Evolutionary conservation across 2,797 vertebrate species (phyloP), one percentile per base, ranked within the genome.

Genomic region (Bufotes viridis): DNA sequence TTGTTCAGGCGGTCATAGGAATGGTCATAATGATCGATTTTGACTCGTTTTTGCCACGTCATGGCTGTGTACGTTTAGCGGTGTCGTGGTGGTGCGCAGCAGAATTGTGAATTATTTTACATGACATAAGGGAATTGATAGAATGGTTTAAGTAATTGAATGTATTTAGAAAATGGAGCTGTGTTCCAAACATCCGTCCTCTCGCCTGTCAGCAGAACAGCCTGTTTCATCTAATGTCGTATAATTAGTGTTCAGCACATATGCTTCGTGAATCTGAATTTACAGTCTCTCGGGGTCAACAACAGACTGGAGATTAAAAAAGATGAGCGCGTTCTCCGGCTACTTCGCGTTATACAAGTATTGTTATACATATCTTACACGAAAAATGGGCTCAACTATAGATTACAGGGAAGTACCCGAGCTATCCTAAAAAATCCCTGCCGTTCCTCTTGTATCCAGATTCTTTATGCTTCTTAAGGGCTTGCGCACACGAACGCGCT

Each of bases 61-160:
- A 58, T 22, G 10, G 53, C n/a, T 67, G 70, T 78, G 69, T 67
- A 83, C 15, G 20, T 78, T 22, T 1, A 67, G 70, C 11, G 57
- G 65, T 84, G 18, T 78, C 53, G 61, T 84, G 70, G 57, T 15
- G 57, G 57, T 11, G 51, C 24, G 53, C 69, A 88, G 63, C 29
- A 78, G 49, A 70, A 79, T 42, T 14, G 67, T 61, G 82, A 58
- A 80, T 84, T 49, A 70, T 84, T 88, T 88, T 75, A 61, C 82
- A 80, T 80, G 55, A 79, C 76, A 79, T 88, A 80, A 24, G 75
- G 87, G 82, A 88, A 84, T 88, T 80, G 63, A 80, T 84, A 80
- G 72, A 78, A 88, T 84, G 76, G 61, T 84, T 84, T 79, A 88
- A 88, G 82, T 88, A 88, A 88, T 80, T 88, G 87, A 84, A 74